Evolutionary conservation across 35 echinoderm and acorn worm genomes (phyloP), one percentile per base, ranked within the genome.

Genomic region (Ptychodera flava): DNA sequence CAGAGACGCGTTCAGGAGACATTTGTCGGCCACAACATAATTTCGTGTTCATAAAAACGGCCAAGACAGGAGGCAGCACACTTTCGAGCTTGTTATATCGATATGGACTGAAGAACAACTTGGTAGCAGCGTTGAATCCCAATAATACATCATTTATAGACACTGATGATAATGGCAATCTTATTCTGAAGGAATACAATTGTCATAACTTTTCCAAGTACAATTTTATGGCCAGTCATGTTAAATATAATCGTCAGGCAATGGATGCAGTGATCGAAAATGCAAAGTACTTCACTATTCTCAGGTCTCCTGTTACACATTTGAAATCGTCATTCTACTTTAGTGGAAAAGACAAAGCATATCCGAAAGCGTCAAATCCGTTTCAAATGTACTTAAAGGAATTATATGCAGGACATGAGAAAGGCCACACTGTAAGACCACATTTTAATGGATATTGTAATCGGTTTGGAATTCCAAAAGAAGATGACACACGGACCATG

Each of bases 21-120:
- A n/a, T n/a, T n/a, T n/a, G n/a, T n/a, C n/a, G n/a, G n/a, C n/a
- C n/a, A n/a, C n/a, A n/a, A n/a, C n/a, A n/a, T n/a, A n/a, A n/a
- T n/a, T n/a, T n/a, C n/a, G n/a, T n/a, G n/a, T n/a, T n/a, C n/a
- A n/a, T n/a, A n/a, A n/a, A n/a, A n/a, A n/a, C 86, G 28, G 77
- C 79, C 86, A 87, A 87, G 35, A 80, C 86, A 12, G 86, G 32
- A 0, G 86, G 86, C n/a, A 80, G 77, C 27, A 87, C 86, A 0
- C 33, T 87, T 16, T 77, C 77, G 14, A 87, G 86, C 76, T 80
- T 87, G 16, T n/a, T n/a, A n/a, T n/a, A n/a, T n/a, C n/a, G n/a
- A n/a, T n/a, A n/a, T n/a, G n/a, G n/a, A n/a, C n/a, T n/a, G n/a
- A n/a, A n/a, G n/a, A n/a, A n/a, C n/a, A n/a, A n/a, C n/a, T n/a